phyloP scores from a whole-genome alignment of 2,888 invertebrate species.

The Resseliella maxima region DNA sequence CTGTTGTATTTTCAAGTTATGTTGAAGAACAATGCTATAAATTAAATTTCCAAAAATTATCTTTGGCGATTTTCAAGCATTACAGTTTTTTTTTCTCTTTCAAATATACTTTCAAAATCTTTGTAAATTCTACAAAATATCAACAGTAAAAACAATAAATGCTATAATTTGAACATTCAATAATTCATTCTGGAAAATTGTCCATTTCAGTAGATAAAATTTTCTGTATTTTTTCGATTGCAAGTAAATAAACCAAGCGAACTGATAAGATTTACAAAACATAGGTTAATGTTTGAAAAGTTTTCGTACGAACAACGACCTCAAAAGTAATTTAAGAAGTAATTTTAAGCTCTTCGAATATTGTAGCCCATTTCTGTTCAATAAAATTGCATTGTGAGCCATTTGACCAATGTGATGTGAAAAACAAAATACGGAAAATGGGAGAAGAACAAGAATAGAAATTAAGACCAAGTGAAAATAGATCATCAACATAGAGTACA shows the following conservation, averaged over 20 bases:
- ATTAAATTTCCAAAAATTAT: conserved; percentile 43
- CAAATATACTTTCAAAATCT: not conserved
- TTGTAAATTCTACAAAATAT: too few relatives aligned
- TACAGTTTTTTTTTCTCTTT: too few relatives aligned
- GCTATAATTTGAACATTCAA: too few relatives aligned
- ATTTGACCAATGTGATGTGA: not conserved
- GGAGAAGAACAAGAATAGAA: not conserved
- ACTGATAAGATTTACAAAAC: not conserved
- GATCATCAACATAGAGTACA: not conserved
- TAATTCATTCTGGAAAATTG: too few relatives aligned
- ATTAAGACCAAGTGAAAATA: too few relatives aligned
- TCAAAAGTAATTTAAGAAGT: conserved; percentile 15
- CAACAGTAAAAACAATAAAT: too few relatives aligned
- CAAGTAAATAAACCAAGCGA: not conserved
- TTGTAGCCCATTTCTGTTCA: not conserved
- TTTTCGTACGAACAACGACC: not conserved
- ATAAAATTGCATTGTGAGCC: not conserved
- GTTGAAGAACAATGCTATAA: not conserved
- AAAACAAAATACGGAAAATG: not conserved
- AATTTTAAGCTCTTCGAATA: not conserved
- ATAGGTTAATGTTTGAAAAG: not conserved
- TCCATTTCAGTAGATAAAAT: too few relatives aligned
- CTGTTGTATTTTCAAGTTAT: too few relatives aligned
- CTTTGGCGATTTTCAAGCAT: not conserved
- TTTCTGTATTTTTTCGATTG: too few relatives aligned